These are phyloP conservation scores for Pheosia gnoma DNA, from an alignment of 2,888 invertebrate genomes.

Conservation along the genomic window DNA sequence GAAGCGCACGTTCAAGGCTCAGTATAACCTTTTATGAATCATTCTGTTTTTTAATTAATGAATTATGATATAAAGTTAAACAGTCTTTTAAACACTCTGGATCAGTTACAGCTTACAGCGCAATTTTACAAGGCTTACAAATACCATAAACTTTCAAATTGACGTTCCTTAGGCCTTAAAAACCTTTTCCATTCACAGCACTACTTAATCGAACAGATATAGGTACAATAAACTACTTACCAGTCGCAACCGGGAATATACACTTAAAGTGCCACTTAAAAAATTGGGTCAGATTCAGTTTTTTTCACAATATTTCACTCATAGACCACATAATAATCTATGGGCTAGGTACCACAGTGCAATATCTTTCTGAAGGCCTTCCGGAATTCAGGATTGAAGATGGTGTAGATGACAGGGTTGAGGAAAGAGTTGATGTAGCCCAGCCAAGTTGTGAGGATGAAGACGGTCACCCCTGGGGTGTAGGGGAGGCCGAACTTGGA, in stretches of 20 bases:
- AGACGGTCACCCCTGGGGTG: constrained; percentile 93
- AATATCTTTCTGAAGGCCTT: constrained; percentile 98
- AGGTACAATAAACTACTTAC: neutral
- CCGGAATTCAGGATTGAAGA: constrained; percentile 98
- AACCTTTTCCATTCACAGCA: neutral
- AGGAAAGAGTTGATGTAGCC: constrained; percentile 98
- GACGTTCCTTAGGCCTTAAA: neutral
- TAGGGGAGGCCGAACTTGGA: constrained; percentile 91
- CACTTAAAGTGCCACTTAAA: constrained; percentile 8
- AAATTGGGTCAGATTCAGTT: constrained; percentile 21
- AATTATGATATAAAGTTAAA: neutral
- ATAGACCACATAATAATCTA: constrained; percentile 71
- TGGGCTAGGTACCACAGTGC: constrained; percentile 85
- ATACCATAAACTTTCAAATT: constrained; percentile 36
- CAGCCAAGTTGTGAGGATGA: constrained; percentile 98
- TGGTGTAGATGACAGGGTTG: constrained; percentile 96
- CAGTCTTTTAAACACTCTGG: constrained; percentile 11
- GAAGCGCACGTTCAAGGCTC: too few relatives aligned
- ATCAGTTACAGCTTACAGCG: constrained; percentile 6
- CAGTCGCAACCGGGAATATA: neutral
- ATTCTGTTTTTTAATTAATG: too few relatives aligned
- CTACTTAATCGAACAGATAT: neutral
- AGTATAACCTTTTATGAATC: too few relatives aligned
- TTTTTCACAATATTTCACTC: constrained; percentile 31
- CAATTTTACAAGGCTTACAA: constrained; percentile 12